Evolutionary conservation across 2,113 vertebrate species (phyloP).

Genomic region (Vidua macroura): DNA sequence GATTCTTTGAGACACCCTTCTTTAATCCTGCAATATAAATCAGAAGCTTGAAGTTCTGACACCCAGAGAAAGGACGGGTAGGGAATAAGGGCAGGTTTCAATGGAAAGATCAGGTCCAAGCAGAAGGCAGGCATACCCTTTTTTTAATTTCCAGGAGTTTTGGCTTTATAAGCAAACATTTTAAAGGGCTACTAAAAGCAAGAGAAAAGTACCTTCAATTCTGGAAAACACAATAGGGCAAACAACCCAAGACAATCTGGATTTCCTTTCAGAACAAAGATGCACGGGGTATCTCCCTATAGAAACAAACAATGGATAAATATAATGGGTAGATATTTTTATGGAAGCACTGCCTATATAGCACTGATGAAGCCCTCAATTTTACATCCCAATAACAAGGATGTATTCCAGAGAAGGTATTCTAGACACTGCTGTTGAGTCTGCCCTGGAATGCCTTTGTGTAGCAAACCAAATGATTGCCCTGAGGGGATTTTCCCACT

Average conservation of each 20-base stretch:
- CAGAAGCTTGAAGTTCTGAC: background rate
- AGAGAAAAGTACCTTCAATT: background rate
- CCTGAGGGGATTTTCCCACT: slow-evolving; percentile 69
- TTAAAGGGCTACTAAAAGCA: background rate
- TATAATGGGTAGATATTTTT: background rate
- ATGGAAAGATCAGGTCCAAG: background rate
- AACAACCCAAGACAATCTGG: background rate
- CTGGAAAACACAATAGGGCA: background rate
- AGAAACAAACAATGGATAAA: background rate
- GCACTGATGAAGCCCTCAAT: background rate
- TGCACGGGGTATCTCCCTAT: background rate
- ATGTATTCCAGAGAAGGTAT: slow-evolving; percentile 16
- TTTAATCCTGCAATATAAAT: background rate
- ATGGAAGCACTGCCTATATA: background rate
- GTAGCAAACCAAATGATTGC: slow-evolving; percentile 69
- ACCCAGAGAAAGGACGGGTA: background rate
- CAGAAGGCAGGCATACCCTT: background rate
- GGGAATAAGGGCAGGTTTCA: background rate
- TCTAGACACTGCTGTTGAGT: slow-evolving; percentile 30
- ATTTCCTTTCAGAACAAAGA: background rate
- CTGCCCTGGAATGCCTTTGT: slow-evolving; percentile 55
- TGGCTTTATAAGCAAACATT: background rate
- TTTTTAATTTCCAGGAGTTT: background rate
- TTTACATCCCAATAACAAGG: background rate
- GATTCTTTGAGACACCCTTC: background rate